Evolutionary conservation across 2,888 invertebrate species (phyloP), one percentile per base, ranked within the genome.

Genomic region (Diadegma fenestrale): DNA sequence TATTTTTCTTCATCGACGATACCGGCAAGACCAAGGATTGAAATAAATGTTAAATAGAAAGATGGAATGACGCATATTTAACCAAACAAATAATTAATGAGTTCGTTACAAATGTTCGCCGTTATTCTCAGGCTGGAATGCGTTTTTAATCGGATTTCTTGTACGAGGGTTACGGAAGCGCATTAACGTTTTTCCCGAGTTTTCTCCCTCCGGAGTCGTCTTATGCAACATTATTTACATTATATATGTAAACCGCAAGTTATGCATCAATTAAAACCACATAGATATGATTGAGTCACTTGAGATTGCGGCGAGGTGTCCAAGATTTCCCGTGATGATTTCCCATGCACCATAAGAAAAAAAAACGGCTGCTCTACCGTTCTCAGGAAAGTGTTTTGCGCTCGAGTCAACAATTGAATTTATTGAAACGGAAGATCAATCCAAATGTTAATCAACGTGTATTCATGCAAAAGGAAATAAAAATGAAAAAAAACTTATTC

Each of bases 241-340:
- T 12, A 30, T 37, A 45, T 54, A n/a, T 71, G 41, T 37, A 48
- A 37, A 48, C 37, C 48, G 33, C 26, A 76, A 58, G 51, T 77
- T 81, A 78, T 78, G 78, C 82, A 72, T 78, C 77, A 78, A 78
- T 73, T 78, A 78, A 51, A n/a, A n/a, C 22, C n/a, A 17, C 17
- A 41, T 41, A 64, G 37, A 61, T 54, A 66, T 73, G 78, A 82
- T 82, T 68, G 78, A 82, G 72, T 78, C 58, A 48, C 82, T 72
- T 82, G 30, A 48, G 45, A 72, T 72, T 78, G 54, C 78, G 6
- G 37, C 72, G 43, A 19, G 75, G 37, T 77, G 82, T 66, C 77
- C 64, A 37, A 80, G 82, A 82, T 82, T 82, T 82, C 82, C 71
- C 76, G 76, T 4, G 63, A 71, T 77, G 82, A 82, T 82, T 78